Evolutionary conservation across 1,140 invertebrate genomes (phyloP), one percentile per base, ranked within the genome.

Genomic region (Sitodiplosis mosellana): DNA sequence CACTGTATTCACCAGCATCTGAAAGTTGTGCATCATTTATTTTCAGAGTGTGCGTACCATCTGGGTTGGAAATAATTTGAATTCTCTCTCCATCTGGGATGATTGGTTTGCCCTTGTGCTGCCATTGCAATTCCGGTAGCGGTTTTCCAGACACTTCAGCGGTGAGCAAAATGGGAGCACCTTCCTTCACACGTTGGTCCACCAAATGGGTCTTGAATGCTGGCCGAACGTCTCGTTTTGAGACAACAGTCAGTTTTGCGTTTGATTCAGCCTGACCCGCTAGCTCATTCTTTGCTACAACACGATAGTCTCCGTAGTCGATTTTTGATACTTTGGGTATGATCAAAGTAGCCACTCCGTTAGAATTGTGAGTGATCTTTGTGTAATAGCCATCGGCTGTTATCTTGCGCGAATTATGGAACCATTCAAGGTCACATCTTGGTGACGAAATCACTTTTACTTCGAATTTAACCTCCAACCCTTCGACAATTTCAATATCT

Each of bases 71-170:
- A 6, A 69, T 66, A 8, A 82, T 73, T 42, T 76, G 75, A 6
- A 80, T 68, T 49, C 75, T 71, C 19, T 76, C 72, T 18, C 75
- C 67, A 46, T 81, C 78, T 11, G 83, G 72, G 49, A 81, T 69
- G 3, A 92, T 72, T 53, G 84, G 75, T 55, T 82, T 71, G 55
- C 80, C 81, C 55, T 84, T 77, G 60, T 83, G 83, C 53, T 77
- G 76, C 82, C 83, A 88, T 59, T 83, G 83, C 20, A 87, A 68
- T 58, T 81, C 76, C 2, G 84, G 83, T 49, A 76, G 75, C 6
- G 85, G 85, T 61, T 79, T 81, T 0, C 78, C 83, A 53, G 74
- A 72, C 1, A 87, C 72, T 56, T 77, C 72, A 1, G 76, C 80
- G 62, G 82, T 76, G 4, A 88, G 61, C 55, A 78, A 76, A 14